phyloP scores from a whole-genome alignment of 1,140 invertebrate species.

The Periplaneta americana region DNA sequence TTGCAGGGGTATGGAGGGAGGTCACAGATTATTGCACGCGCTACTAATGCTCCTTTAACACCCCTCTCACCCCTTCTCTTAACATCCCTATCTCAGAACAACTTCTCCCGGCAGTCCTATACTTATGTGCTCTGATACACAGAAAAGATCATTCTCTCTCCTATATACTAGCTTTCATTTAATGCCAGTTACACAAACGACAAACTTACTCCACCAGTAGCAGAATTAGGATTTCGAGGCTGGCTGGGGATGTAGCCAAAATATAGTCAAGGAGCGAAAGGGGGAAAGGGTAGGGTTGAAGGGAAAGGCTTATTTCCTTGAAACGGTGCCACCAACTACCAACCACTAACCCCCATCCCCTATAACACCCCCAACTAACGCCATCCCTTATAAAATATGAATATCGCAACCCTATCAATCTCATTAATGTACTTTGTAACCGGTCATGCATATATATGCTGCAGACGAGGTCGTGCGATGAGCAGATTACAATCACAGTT shows the following conservation, averaged over 20 bases:
- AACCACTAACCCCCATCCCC: background rate
- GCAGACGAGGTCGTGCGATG: background rate
- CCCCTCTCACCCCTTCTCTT: background rate
- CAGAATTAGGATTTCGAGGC: background rate
- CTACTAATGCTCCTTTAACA: background rate
- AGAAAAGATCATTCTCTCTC: background rate
- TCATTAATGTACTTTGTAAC: constrained; percentile 7
- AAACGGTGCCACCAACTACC: constrained; percentile 3
- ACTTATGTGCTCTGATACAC: background rate
- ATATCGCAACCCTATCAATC: constrained; percentile 7
- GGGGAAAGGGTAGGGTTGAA: no score
- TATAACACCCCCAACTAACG: background rate
- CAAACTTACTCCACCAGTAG: background rate
- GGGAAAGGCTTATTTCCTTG: constrained; percentile 5
- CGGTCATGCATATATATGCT: constrained; percentile 5
- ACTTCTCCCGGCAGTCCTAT: background rate
- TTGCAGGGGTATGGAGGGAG: background rate
- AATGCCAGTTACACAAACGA: background rate
- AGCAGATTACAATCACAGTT: constrained; percentile 4
- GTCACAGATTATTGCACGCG: background rate
- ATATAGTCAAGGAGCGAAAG: background rate
- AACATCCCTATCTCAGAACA: background rate
- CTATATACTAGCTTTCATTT: background rate
- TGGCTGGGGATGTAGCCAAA: background rate
- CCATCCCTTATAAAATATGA: constrained; percentile 7